Conservation (phyloP, 2,113 vertebrate genomes). For the Leptodactylus fuscus region DNA sequence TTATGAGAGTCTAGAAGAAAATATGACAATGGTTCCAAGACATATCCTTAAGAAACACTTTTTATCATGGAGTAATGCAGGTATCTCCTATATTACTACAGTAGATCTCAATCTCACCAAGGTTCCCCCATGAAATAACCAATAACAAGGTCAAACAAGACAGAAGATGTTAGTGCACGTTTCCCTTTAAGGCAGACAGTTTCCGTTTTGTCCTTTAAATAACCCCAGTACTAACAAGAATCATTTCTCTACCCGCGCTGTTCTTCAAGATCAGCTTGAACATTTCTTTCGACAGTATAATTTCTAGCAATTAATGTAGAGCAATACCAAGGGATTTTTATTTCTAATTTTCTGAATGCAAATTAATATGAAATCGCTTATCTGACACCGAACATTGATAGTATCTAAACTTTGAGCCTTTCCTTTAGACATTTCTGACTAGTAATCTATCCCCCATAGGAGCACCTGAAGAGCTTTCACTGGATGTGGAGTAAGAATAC, state of each 20-base stretch:
- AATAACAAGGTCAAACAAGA: not conserved
- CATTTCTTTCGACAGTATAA: constrained; percentile 39
- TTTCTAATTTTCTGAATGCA: constrained; percentile 45
- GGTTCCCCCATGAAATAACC: not conserved
- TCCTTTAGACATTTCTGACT: not conserved
- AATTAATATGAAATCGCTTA: constrained; percentile 42
- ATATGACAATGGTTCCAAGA: not conserved
- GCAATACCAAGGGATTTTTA: constrained; percentile 44
- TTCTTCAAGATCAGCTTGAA: constrained; percentile 39
- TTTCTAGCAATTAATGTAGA: constrained; percentile 51
- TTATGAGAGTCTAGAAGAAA: not conserved
- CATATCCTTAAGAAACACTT: too few species aligned
- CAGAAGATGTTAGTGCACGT: not conserved
- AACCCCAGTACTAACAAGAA: constrained; percentile 32
- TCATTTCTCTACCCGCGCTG: not conserved
- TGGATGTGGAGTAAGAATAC: too few species aligned
- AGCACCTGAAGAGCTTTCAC: not conserved
- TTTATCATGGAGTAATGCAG: too few species aligned
- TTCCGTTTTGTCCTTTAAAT: constrained; percentile 40
- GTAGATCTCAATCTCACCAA: not conserved
- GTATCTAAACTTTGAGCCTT: not conserved
- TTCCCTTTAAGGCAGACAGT: not conserved
- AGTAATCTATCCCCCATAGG: not conserved
- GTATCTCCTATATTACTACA: not conserved
- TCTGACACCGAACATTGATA: constrained; percentile 25